Evolutionary conservation across 2,888 invertebrate species (phyloP).

Genomic region (Euphydryas editha): DNA sequence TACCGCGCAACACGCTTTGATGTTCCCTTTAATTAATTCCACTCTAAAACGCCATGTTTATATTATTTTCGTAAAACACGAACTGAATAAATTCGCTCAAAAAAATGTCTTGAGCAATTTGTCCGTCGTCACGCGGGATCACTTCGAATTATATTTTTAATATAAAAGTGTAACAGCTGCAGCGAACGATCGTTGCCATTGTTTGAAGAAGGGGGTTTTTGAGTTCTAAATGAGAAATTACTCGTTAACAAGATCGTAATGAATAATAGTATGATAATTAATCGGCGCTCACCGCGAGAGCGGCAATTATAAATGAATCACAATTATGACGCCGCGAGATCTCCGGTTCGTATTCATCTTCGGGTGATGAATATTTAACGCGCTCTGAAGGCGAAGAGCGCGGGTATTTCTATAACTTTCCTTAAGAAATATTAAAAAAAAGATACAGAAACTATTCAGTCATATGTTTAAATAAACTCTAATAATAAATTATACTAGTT

Average conservation of each 20-base stretch:
- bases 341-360: constrained; percentile 24
- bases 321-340: constrained; percentile 23
- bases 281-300: constrained; percentile 27
- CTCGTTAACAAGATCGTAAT: constrained; percentile 18
- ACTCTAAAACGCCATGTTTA: constrained; percentile 26
- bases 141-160: constrained; percentile 7
- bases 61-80: constrained; percentile 14
- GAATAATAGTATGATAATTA: constrained; percentile 27
- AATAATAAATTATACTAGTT: too few relatives aligned
- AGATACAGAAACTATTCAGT: too few relatives aligned
- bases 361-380: constrained; percentile 30
- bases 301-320: constrained; percentile 31
- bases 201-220: background rate
- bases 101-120: background rate
- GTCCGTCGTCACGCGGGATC: background rate
- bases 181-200: background rate
- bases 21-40: constrained; percentile 29
- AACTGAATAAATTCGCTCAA: constrained; percentile 10
- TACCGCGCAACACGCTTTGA: constrained; percentile 22
- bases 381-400: constrained; percentile 12
- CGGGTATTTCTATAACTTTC: constrained; percentile 5
- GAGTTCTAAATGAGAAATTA: constrained; percentile 13
- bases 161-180: background rate
- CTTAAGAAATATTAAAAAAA: background rate
- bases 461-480: too few relatives aligned